Conservation (phyloP, 2,113 vertebrate species). For the Conger conger region DNA sequence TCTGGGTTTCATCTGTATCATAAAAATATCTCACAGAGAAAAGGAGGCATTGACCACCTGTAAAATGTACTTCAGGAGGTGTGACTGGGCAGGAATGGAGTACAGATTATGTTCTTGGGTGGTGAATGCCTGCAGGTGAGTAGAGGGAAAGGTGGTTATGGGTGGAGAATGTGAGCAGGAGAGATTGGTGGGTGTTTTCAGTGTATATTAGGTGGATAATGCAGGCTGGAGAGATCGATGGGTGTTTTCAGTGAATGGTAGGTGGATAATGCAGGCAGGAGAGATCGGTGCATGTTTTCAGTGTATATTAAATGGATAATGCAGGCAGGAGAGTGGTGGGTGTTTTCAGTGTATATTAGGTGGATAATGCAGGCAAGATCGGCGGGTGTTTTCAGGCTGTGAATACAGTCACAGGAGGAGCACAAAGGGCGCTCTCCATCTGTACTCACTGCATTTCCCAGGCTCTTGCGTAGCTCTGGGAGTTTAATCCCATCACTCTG, state of each 20-base stretch:
- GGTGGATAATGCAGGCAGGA: too few species aligned
- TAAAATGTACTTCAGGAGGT: too few species aligned
- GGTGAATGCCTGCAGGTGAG: background rate
- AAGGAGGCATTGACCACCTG: too few species aligned
- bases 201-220: background rate
- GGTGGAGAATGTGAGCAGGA: background rate
- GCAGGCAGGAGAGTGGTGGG: background rate
- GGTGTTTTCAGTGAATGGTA: too few species aligned
- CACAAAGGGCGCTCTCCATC: background rate
- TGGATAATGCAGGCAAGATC: background rate
- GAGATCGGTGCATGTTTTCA: too few species aligned
- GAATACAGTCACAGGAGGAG: background rate
- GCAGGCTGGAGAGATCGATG: background rate
- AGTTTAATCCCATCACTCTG: constrained; percentile 66
- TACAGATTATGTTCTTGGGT: background rate
- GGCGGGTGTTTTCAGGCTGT: background rate
- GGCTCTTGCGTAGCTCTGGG: constrained; percentile 68
- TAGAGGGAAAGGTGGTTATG: too few species aligned
- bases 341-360: background rate
- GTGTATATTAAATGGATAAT: too few species aligned
- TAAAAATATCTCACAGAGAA: too few species aligned
- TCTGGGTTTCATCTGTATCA: background rate
- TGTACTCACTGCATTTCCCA: constrained; percentile 68
- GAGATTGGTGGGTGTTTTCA: background rate
- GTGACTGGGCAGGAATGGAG: too few species aligned